A percentile compares a stretch with the other conserved stretches of the same genome.
These are phyloP conservation scores for Isaurus tuberculatus DNA, from an alignment of 92 coral and sea anemone species.

Conservation along the genomic window DNA sequence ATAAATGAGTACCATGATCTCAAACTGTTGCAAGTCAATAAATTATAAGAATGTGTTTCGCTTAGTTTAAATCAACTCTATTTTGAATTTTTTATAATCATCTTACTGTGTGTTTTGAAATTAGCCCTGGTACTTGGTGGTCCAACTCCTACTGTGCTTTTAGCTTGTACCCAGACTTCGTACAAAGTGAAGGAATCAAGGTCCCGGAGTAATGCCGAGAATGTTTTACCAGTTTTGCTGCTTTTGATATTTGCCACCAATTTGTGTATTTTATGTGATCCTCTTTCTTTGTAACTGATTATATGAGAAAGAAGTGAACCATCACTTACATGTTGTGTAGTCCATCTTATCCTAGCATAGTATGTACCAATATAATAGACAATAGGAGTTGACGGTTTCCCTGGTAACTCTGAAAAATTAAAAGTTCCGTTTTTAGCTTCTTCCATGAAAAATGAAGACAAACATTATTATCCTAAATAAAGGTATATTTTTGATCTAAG, in stretches of 20 bases:
- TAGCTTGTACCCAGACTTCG: neutral
- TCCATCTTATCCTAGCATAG: neutral
- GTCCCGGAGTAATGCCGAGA: neutral
- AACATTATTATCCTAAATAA: too few species aligned
- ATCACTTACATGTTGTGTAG: neutral
- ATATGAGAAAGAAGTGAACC: constrained; percentile 16
- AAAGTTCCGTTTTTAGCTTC: too few species aligned
- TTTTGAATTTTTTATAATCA: neutral
- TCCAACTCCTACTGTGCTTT: neutral
- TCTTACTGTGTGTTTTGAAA: constrained; percentile 26
- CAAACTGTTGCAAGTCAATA: too few species aligned
- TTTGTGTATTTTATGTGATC: neutral
- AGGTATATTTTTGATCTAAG: too few species aligned
- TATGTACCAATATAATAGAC: neutral
- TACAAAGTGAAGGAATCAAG: constrained; percentile 6
- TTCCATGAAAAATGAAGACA: too few species aligned
- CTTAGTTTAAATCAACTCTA: too few species aligned
- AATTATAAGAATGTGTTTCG: too few species aligned
- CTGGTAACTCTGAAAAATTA: constrained; percentile 17
- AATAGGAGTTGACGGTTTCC: constrained; percentile 3
- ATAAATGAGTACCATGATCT: too few species aligned
- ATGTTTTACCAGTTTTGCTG: neutral
- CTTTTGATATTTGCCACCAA: neutral
- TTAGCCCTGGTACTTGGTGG: neutral
- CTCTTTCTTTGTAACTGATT: neutral